These are phyloP conservation scores for Cardinalis cardinalis DNA, from an alignment of 2,113 vertebrate genomes.

Conservation along the genomic window DNA sequence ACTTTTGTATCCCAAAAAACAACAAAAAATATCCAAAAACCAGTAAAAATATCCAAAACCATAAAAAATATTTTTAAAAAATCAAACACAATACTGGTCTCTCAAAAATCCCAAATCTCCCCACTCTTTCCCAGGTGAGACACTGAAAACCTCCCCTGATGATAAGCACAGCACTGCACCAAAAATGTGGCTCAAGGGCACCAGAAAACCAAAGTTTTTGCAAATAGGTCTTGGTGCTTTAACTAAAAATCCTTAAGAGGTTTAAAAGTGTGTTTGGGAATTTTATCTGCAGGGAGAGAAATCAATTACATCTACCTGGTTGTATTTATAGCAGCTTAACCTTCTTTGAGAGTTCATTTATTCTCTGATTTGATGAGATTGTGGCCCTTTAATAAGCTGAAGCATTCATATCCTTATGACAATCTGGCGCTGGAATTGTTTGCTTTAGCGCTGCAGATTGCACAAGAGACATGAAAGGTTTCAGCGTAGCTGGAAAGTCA, in stretches of 20 bases:
- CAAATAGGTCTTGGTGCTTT: not conserved
- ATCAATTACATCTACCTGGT: not conserved
- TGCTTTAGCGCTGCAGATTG: conserved; percentile 64
- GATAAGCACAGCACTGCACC: not conserved
- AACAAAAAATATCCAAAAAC: not conserved
- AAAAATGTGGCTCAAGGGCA: not conserved
- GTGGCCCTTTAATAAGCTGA: conserved; percentile 26
- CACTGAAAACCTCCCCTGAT: not conserved
- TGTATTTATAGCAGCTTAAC: not conserved
- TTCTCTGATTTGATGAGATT: conserved; percentile 18
- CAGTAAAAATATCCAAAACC: too few species aligned
- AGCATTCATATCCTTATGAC: conserved; percentile 35
- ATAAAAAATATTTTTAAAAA: not conserved
- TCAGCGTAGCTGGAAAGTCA: conserved; percentile 64
- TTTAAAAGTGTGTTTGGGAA: not conserved
- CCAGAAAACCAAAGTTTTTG: not conserved
- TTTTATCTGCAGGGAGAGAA: not conserved
- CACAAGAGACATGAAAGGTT: conserved; percentile 63
- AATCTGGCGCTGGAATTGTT: conserved; percentile 57
- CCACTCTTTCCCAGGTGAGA: not conserved
- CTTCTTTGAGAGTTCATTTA: not conserved
- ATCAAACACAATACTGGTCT: not conserved
- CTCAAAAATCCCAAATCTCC: not conserved
- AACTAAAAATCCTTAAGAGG: not conserved
- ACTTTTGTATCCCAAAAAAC: not conserved